Evolutionary conservation across 2,888 invertebrate species (phyloP), one percentile per base, ranked within the genome.

Genomic region (Lepidocyrtoides sp.): DNA sequence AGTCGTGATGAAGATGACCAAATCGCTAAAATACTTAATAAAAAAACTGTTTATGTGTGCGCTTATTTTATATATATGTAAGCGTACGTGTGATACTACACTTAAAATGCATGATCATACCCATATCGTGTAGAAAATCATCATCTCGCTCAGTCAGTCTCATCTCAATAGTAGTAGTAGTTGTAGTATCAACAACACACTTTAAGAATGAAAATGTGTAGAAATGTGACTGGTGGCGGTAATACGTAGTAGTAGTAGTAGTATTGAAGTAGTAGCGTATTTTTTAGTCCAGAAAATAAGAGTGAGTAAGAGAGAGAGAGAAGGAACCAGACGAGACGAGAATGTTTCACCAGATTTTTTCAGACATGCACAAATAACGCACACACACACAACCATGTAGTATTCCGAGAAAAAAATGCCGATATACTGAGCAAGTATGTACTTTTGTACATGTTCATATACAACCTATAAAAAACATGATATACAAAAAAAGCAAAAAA

Each of bases 341-440:
- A 86, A 57, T 86, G 72, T 86, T 86, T 66, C 57, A 86, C 77
- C 86, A 86, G 86, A 86, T 84, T 63, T 83, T 83, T 84, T 86
- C 86, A 86, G 86, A 86, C 86, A 75, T 57, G 41, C 51, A 72
- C 83, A 66, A 41, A 51, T 54, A 63, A 84, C n/a, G 10, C 29
- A 57, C 20, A 36, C 17, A 81, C 41, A 41, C 41, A 41, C 8
- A 63, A 4, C 4, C 10, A 20, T 4, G 63, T 8, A 60, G 60
- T 26, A 10, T 10, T 48, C 3, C n/a, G n/a, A 48, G 5, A n/a
- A 36, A 36, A 36, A 36, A 36, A 17, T 57, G 14, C 20, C 20
- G 12, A 3, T 20, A 57, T 57, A 57, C 4, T 17, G 7, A 14
- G 2, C 17, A 8, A 17, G 57, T 57, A 20, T 69, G 36, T 57